Base-by-base conservation (phyloP, 1,140 invertebrate species). In the Apis cerana region DNA sequence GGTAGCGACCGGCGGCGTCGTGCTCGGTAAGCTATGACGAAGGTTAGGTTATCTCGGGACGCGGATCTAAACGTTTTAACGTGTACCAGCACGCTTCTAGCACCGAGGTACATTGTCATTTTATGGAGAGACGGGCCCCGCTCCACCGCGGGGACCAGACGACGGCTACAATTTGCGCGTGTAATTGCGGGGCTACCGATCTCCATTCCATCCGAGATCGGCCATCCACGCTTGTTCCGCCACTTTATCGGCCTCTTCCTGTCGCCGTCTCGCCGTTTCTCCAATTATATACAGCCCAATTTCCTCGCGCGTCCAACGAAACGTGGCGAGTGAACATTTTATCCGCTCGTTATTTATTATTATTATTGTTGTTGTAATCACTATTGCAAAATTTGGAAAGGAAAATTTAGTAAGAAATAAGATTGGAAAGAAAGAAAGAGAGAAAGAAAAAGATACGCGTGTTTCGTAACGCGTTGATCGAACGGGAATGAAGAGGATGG, bases 21-120 rank as follows among this genome's bases (percentile, higher is more conserved):
- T 88, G 92, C 92, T 92, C 88, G 92, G 92, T 91, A 92, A 92
- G 89, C 92, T 93, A 92, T 92, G 92, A 93, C 92, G 92, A 92
- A 92, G 92, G 92, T 93, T 92, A 92, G 88, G 85, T 90, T 93
- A 93, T 93, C 91, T 93, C 84, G 79, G 83, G 86, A 84, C 86
- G 85, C 83, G 89, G 90, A 93, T 93, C 92, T 93, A 90, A 91
- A 92, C 91, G 90, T 92, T 92, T 92, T 92, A 90, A 48, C 91
- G 89, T 90, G 90, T 90, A 88, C 75, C 75, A 77, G 78, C 83
- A 82, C 72, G 68, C 76, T 85, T 77, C 61, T 65, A 54, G 62
- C 54, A 23, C 65, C 72, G 77, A 85, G 88, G 88, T 89, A 91
- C 90, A 91, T 90, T 92, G 90, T 92, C 91, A 89, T 91, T 90